Conservation (phyloP, 1,140 invertebrate genomes). For the Papilio polyxenes region DNA sequence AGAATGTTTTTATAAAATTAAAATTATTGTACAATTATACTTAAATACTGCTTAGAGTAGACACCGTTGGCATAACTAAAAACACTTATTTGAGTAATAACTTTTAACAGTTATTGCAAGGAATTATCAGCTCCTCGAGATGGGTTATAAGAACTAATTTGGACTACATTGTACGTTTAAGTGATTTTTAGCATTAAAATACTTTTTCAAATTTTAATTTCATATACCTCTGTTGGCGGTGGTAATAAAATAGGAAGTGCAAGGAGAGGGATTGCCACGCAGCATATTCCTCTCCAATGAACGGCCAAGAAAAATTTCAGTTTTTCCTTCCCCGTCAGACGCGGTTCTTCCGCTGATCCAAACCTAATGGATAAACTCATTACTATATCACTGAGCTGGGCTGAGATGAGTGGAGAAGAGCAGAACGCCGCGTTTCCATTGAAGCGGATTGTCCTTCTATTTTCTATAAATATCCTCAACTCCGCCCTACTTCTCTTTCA, state of each 20-base stretch:
- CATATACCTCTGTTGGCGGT: no score
- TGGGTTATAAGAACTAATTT: no score
- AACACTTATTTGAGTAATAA: neutral
- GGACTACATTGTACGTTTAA: conserved; percentile 21
- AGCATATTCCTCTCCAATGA: conserved; percentile 47
- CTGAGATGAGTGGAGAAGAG: neutral
- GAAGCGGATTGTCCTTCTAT: no score
- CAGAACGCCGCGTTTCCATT: neutral
- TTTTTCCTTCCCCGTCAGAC: conserved; percentile 43
- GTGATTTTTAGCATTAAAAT: neutral
- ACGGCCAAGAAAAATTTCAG: conserved; percentile 48
- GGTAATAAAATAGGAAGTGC: conserved; percentile 43
- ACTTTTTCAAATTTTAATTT: no score
- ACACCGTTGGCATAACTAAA: neutral
- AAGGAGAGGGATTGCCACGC: conserved; percentile 44
- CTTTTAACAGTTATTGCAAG: no score
- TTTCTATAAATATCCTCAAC: no score
- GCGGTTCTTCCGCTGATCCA: conserved; percentile 45
- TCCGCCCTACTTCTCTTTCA: no score
- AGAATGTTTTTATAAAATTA: no score
- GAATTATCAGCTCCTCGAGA: no score
- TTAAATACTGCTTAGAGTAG: neutral
- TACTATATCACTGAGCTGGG: no score
- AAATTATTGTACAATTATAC: no score
- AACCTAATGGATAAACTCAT: neutral